Evolutionary conservation across 2,113 vertebrate genomes (phyloP).

Genomic region (Poeciliopsis occidentalis): DNA sequence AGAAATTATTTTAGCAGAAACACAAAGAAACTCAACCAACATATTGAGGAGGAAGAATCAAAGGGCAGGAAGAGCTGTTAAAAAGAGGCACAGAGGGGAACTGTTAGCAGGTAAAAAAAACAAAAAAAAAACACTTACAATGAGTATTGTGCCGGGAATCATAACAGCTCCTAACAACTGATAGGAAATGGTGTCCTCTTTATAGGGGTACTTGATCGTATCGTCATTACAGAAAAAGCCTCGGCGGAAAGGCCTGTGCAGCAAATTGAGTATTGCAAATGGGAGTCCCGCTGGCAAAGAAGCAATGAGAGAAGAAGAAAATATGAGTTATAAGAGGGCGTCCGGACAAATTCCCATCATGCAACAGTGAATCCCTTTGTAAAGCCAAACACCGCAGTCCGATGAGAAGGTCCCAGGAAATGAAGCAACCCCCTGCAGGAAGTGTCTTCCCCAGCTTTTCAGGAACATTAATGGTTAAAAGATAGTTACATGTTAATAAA

Average conservation of each 20-base stretch:
- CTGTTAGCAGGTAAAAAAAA: conserved; percentile 75
- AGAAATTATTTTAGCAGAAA: conserved; percentile 2
- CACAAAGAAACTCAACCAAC: background rate
- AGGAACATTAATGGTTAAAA: conserved; percentile 29
- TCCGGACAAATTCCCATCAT: conserved; percentile 20
- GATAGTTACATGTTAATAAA: background rate
- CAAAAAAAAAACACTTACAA: conserved; percentile 88
- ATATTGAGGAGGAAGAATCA: background rate
- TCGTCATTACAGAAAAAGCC: conserved; percentile 99
- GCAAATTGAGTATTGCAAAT: conserved; percentile 91
- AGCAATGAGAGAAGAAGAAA: conserved; percentile 83
- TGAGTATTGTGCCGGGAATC: conserved; percentile 89
- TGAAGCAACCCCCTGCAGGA: conserved; percentile 7
- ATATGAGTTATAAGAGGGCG: conserved; percentile 54
- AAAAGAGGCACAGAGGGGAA: background rate
- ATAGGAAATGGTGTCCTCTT: conserved; percentile 98
- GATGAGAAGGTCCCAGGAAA: background rate
- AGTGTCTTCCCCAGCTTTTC: conserved; percentile 4
- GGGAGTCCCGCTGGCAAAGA: conserved; percentile 96
- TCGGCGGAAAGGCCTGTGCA: conserved; percentile 89
- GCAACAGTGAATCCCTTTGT: conserved; percentile 21
- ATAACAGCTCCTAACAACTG: conserved; percentile 94
- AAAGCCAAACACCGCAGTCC: conserved; percentile 7
- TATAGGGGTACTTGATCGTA: conserved; percentile 94
- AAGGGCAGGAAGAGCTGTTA: conserved; percentile 3